These are phyloP conservation scores for Bathybates hornii DNA, from an alignment of 2,113 vertebrate species.

Conservation along the genomic window DNA sequence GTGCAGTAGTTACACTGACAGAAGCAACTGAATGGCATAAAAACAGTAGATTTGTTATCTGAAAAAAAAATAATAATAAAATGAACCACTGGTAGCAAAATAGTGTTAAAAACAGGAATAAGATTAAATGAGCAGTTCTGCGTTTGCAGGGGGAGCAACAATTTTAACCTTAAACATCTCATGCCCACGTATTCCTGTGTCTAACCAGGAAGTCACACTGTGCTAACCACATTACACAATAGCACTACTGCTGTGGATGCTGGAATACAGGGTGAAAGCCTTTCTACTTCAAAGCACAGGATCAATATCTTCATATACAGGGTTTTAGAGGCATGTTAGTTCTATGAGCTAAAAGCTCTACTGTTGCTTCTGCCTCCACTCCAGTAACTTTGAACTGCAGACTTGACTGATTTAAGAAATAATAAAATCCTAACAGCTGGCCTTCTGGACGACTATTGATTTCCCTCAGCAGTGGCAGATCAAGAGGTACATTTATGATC, in stretches of 20 bases:
- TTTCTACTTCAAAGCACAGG: constrained; percentile 16
- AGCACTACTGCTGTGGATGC: neutral
- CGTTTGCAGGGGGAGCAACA: neutral
- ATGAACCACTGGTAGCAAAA: neutral
- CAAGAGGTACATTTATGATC: constrained; percentile 63
- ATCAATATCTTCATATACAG: constrained; percentile 57
- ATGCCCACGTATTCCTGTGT: neutral
- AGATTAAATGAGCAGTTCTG: neutral
- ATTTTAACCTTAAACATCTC: neutral
- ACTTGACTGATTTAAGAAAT: constrained; percentile 62
- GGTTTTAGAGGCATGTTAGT: constrained; percentile 46
- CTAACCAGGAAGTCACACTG: constrained; percentile 17
- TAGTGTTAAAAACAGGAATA: neutral
- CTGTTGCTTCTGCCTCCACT: constrained; percentile 34
- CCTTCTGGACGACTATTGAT: constrained; percentile 56
- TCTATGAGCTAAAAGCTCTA: constrained; percentile 59
- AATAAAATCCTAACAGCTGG: constrained; percentile 67
- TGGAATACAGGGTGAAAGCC: constrained; percentile 22
- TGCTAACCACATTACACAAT: constrained; percentile 33
- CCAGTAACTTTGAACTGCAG: constrained; percentile 27
- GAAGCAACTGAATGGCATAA: neutral
- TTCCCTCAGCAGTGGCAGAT: constrained; percentile 51
- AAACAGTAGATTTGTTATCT: neutral
- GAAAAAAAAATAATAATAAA: neutral
- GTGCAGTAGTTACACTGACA: neutral